Evolutionary conservation across 1,140 invertebrate genomes (phyloP).

Genomic region (Olivierus martensii): DNA sequence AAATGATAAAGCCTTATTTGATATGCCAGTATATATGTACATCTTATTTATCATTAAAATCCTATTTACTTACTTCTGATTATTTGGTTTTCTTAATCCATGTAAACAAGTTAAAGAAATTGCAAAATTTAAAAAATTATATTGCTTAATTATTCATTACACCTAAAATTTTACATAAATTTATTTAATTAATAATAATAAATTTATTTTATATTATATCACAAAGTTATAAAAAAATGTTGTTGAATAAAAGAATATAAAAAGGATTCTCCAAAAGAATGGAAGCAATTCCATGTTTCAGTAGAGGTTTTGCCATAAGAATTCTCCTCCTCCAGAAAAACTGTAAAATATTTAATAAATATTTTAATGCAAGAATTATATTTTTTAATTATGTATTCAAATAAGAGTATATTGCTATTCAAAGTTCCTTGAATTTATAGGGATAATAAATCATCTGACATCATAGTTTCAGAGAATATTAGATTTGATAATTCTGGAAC

Average conservation of each 20-base stretch:
- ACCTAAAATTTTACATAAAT: neutral
- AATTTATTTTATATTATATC: neutral
- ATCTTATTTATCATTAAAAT: too few species aligned
- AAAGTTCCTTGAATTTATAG: too few species aligned
- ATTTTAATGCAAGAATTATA: too few species aligned
- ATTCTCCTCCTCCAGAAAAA: constrained; percentile 80
- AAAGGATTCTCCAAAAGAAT: constrained; percentile 96
- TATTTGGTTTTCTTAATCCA: constrained; percentile 76
- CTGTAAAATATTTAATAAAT: constrained; percentile 41
- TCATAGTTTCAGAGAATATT: too few species aligned
- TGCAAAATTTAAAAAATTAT: neutral
- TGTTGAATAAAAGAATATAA: constrained; percentile 42
- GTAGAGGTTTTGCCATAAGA: constrained; percentile 75
- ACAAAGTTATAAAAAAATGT: neutral
- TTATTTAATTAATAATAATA: neutral
- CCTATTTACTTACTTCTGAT: constrained; percentile 60
- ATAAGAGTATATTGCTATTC: too few species aligned
- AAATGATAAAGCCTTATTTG: too few species aligned
- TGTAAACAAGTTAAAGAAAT: constrained; percentile 24
- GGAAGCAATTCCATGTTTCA: constrained; percentile 80
- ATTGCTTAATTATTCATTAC: neutral
- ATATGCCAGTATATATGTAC: too few species aligned
- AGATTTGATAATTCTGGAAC: too few species aligned
- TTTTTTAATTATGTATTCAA: too few species aligned
- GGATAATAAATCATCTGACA: too few species aligned